Evolutionary conservation across 2,797 vertebrate genomes (phyloP).

Genomic region (Melanotaenia parkinsoni): DNA sequence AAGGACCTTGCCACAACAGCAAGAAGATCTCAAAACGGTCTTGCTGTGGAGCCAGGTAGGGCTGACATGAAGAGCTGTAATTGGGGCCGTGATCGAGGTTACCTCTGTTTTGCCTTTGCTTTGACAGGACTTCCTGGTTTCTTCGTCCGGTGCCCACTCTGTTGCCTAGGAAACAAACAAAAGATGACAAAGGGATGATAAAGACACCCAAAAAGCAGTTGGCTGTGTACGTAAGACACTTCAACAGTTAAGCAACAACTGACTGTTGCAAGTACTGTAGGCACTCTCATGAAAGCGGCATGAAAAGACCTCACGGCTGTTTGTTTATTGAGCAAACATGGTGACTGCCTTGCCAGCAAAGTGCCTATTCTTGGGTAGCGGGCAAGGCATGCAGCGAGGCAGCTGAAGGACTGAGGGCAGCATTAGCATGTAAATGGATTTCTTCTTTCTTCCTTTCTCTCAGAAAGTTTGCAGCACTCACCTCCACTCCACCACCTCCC

Average conservation of each 20-base stretch:
- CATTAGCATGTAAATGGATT: constrained; percentile 85
- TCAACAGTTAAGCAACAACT: constrained; percentile 61
- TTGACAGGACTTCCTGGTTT: constrained; percentile 96
- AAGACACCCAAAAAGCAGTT: constrained; percentile 53
- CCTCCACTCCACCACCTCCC: constrained; percentile 10
- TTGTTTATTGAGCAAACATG: constrained; percentile 85
- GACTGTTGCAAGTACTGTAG: constrained; percentile 61
- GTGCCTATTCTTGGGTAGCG: constrained; percentile 62
- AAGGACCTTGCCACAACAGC: constrained; percentile 33
- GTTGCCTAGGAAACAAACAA: constrained; percentile 88
- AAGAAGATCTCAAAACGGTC: constrained; percentile 60
- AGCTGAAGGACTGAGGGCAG: constrained; percentile 67
- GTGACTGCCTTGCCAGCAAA: constrained; percentile 72
- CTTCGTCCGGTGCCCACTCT: constrained; percentile 96
- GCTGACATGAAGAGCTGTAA: constrained; percentile 63
- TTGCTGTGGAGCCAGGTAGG: constrained; percentile 26
- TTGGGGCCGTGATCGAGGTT: constrained; percentile 66
- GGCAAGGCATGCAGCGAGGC: constrained; percentile 63
- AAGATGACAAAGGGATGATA: constrained; percentile 69
- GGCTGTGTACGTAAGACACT: constrained; percentile 43
- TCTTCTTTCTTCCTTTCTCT: constrained; percentile 59
- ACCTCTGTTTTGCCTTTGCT: constrained; percentile 99
- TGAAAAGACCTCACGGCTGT: constrained; percentile 76
- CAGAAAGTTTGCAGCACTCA: constrained; percentile 59
- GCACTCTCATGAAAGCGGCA: constrained; percentile 58